Evolutionary conservation across 30 jellyfish, hydroid and myxozoan species (phyloP), one percentile per base, ranked within the genome.

Genomic region (Aurelia sp.): DNA sequence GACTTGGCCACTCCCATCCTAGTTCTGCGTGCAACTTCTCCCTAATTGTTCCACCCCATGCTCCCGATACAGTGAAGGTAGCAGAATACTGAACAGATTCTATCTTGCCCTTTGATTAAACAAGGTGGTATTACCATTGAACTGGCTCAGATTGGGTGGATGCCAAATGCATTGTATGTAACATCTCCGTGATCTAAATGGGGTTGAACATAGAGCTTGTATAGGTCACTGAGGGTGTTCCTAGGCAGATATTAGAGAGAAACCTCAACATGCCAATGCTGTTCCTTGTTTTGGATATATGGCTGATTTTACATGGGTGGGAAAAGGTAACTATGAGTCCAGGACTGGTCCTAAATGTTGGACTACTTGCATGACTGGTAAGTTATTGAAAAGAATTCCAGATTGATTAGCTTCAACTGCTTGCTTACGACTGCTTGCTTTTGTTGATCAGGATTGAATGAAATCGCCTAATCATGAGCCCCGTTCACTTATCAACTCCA

Each of bases 211-310:
- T 85, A 73, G 71, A 85, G 89, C 76, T 85, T 61, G 62, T 33
- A 74, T 85, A 74, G 62, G 64, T 74, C 89, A 74, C 66, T 85
- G 13, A 73, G 80, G 83, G 89, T 67, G 59, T 78, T 78, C 76
- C 95, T 73, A 67, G 89, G 95, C 50, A 74, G 95, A 60, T 73
- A 73, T 78, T 85, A 77, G 95, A 85, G 95, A 85, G 95, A 85
- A 53, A 66, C 75, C 69, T 85, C 95, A 85, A 79, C 75, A 85
- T 68, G 66, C 95, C 95, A 65, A 85, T 85, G 74, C 89, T 84
- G 80, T 85, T 85, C 52, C 89, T 63, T 67, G 89, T 52, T 76
- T 76, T 76, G 40, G 87, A 53, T 8, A 51, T 76, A 31, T 27
- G 33, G 58, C 87, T 40, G 77, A 52, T 30, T 76, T 52, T 50